Percentiles rank a stretch among this genome's conserved stretches.
Evolutionary conservation across 1,140 invertebrate genomes (phyloP).

Genomic region (Sitodiplosis mosellana): DNA sequence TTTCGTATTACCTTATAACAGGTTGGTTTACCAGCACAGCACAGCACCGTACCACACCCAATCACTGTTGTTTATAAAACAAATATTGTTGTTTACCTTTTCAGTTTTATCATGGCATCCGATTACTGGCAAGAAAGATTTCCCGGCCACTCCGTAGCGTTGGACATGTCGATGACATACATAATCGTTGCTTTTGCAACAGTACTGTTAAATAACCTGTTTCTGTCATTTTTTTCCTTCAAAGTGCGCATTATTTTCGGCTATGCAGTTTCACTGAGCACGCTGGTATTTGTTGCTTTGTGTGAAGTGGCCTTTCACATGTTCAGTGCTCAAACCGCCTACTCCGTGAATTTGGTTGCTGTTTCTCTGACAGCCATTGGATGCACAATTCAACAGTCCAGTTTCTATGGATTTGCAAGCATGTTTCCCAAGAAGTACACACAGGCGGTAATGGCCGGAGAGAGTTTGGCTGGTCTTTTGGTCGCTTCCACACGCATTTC

Average conservation of each 20-base stretch:
- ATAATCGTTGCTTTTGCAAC: conserved; percentile 72
- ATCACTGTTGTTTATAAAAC: too few relatives aligned
- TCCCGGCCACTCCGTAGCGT: conserved; percentile 66
- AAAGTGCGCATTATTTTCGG: conserved; percentile 73
- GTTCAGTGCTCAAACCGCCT: conserved; percentile 46
- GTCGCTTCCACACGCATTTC: conserved; percentile 66
- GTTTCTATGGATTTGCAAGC: conserved; percentile 84
- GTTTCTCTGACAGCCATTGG: conserved; percentile 72
- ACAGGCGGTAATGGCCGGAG: conserved; percentile 83
- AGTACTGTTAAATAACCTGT: conserved; percentile 67
- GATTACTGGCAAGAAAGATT: conserved; percentile 75
- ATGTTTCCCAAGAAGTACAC: conserved; percentile 75
- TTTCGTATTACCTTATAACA: conserved; percentile 80
- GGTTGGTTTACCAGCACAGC: conserved; percentile 29
- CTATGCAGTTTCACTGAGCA: conserved; percentile 63
- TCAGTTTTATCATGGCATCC: conserved; percentile 74
- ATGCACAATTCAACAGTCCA: conserved; percentile 83
- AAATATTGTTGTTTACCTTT: too few relatives aligned
- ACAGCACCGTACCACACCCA: too few relatives aligned
- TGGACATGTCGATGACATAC: conserved; percentile 82
- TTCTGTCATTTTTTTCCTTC: conserved; percentile 65
- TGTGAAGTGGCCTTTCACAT: conserved; percentile 72
- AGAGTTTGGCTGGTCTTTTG: conserved; percentile 77
- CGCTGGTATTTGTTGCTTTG: conserved; percentile 60
- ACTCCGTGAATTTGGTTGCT: conserved; percentile 64